phyloP scores from a whole-genome alignment of 2,797 vertebrate genomes.

The Pipistrellus nathusii region DNA sequence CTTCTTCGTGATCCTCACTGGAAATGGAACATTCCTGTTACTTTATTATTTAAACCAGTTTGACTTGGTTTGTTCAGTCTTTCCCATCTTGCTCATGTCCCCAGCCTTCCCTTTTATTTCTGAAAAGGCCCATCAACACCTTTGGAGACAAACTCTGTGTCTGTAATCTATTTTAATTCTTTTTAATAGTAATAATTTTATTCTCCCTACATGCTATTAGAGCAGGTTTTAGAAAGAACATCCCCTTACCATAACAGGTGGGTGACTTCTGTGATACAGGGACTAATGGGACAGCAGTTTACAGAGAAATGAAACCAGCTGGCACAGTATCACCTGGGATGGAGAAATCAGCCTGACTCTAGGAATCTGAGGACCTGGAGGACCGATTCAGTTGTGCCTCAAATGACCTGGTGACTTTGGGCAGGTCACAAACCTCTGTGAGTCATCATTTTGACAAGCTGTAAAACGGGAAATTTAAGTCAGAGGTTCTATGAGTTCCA shows the following conservation, averaged over 20 bases:
- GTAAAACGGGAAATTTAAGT: neutral
- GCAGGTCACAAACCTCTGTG: neutral
- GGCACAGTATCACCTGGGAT: neutral
- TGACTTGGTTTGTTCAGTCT: slow-evolving; percentile 53
- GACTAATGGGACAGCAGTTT: neutral
- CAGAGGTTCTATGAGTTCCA: neutral
- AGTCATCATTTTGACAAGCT: neutral
- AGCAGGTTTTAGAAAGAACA: slow-evolving; percentile 35
- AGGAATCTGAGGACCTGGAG: neutral
- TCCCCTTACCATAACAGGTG: neutral
- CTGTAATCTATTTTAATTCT: slow-evolving; percentile 23
- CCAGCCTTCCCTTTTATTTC: slow-evolving; percentile 1
- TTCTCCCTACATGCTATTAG: neutral
- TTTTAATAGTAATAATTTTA: slow-evolving; percentile 53
- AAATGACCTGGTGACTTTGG: slow-evolving; percentile 16
- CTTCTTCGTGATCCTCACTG: slow-evolving; percentile 38
- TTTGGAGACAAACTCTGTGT: slow-evolving; percentile 40
- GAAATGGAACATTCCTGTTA: slow-evolving; percentile 58
- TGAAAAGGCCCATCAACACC: slow-evolving; percentile 41
- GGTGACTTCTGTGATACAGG: neutral
- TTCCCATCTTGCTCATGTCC: neutral
- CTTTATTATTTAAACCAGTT: slow-evolving; percentile 57
- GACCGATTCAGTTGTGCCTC: neutral
- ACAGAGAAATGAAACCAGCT: neutral
- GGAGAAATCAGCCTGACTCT: neutral